These are phyloP conservation scores for Leucoraja erinaceus DNA, from an alignment of 2,113 vertebrate species.

Conservation along the genomic window DNA sequence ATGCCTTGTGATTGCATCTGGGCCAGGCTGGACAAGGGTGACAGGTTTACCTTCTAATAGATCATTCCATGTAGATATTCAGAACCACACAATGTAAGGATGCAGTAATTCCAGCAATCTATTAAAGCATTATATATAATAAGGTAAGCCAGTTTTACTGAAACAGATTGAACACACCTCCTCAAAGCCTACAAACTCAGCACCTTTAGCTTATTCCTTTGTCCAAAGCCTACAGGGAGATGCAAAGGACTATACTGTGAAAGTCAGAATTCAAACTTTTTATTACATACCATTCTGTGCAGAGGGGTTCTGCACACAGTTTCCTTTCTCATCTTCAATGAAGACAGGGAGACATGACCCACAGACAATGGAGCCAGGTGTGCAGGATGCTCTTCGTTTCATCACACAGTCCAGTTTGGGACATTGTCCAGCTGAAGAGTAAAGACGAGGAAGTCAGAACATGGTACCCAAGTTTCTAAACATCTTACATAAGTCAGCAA, in stretches of 20 bases:
- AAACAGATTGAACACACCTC: background rate
- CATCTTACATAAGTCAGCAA: background rate
- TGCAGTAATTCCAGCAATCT: background rate
- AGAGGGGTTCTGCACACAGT: background rate
- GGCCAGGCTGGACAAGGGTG: no score
- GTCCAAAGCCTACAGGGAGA: background rate
- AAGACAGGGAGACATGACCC: background rate
- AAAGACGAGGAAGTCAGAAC: background rate
- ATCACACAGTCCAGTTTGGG: background rate
- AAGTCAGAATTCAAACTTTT: background rate
- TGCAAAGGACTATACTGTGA: background rate
- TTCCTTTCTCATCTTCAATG: conserved; percentile 9
- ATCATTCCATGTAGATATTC: background rate
- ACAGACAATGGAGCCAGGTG: background rate
- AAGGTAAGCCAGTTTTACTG: background rate
- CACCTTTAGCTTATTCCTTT: background rate
- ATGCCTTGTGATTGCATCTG: no score
- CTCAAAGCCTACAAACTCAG: background rate
- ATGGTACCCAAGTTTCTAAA: background rate
- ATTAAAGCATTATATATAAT: background rate
- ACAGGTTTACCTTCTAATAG: no score
- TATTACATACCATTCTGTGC: background rate
- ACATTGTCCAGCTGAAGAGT: background rate
- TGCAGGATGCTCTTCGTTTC: background rate
- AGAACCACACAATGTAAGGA: background rate